Evolutionary conservation across 1,140 invertebrate genomes (phyloP), one percentile per base, ranked within the genome.

Genomic region (Tetragnatha versicolor): DNA sequence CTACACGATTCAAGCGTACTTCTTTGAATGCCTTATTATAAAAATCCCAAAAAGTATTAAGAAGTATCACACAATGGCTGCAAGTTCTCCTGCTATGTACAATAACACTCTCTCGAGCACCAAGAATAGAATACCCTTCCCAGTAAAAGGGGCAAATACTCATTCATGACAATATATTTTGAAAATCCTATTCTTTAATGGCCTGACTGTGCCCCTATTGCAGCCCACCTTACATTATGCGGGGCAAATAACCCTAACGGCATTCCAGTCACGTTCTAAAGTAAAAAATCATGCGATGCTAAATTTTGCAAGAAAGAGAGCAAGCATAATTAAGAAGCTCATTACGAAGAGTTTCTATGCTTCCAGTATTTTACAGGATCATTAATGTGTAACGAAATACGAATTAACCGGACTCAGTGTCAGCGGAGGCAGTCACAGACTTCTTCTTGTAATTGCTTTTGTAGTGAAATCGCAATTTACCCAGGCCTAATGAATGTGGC

Each of bases 281-380:
- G 20, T 22, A 63, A 39, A 63, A 63, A 63, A 63, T 20, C 37
- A 22, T 63, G 60, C 60, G 37, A 37, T 10, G 33, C 20, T 37
- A 39, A 63, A 63, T 63, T 63, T 39, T 63, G 60, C 33, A 42
- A 42, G 60, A 42, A 63, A 63, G 22, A 39, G 42, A 10, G 22
- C 14, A 37, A 42, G 33, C 12, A 42, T 63, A 63, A 63, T 63
- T 63, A 63, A 63, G 60, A 63, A 63, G 60, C 60, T 63, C 60
- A 63, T 63, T 63, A 63, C 22, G 12, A 63, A 12, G 25, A 42
- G 60, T 63, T 63, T 63, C 60, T 42, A 63, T 63, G 60, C 60
- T 42, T 63, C 14, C 20, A 63, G 20, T 63, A 63, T 63, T 37
- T 63, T 63, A 63, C 60, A 63, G 37, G 9, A 39, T 31, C 60